Conservation (phyloP, 1,140 invertebrate genomes). For the Caenorhabditis latens region DNA sequence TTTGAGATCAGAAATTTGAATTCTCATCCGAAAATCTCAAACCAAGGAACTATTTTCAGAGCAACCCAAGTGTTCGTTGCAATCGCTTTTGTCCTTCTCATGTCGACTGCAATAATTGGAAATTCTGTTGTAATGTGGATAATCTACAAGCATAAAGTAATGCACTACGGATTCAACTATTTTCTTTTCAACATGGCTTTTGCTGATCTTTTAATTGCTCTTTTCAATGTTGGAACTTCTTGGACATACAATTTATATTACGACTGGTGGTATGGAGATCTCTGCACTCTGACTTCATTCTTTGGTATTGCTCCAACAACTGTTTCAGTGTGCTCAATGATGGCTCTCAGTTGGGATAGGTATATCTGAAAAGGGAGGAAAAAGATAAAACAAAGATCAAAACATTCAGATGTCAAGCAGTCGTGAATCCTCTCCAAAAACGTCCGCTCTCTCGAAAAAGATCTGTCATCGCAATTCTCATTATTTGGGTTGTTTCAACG, state of each 20-base stretch:
- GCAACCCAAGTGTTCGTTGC: slow-evolving; percentile 61
- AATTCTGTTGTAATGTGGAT: slow-evolving; percentile 70
- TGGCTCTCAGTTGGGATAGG: slow-evolving; percentile 95
- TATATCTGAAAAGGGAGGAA: slow-evolving; percentile 79
- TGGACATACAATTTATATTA: slow-evolving; percentile 70
- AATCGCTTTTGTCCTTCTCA: slow-evolving; percentile 61
- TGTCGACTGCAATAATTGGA: slow-evolving; percentile 62
- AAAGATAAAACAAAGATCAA: not conserved
- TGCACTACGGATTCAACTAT: slow-evolving; percentile 77
- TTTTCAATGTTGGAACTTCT: slow-evolving; percentile 79
- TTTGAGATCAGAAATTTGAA: too few species aligned
- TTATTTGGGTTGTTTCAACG: slow-evolving; percentile 83
- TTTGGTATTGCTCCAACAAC: slow-evolving; percentile 89
- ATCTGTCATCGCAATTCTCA: slow-evolving; percentile 84
- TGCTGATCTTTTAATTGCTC: slow-evolving; percentile 80
- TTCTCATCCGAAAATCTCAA: too few species aligned
- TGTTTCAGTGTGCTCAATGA: slow-evolving; percentile 90
- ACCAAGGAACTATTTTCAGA: slow-evolving; percentile 53
- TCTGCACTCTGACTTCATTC: slow-evolving; percentile 80
- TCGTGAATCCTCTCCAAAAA: slow-evolving; percentile 86
- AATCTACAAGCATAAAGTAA: slow-evolving; percentile 68
- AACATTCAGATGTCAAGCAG: slow-evolving; percentile 87
- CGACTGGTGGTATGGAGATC: slow-evolving; percentile 87
- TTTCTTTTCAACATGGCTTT: slow-evolving; percentile 81
- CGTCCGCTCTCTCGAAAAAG: slow-evolving; percentile 86